Conservation (phyloP, 2,888 invertebrate genomes). For the Cephalotes varians region DNA sequence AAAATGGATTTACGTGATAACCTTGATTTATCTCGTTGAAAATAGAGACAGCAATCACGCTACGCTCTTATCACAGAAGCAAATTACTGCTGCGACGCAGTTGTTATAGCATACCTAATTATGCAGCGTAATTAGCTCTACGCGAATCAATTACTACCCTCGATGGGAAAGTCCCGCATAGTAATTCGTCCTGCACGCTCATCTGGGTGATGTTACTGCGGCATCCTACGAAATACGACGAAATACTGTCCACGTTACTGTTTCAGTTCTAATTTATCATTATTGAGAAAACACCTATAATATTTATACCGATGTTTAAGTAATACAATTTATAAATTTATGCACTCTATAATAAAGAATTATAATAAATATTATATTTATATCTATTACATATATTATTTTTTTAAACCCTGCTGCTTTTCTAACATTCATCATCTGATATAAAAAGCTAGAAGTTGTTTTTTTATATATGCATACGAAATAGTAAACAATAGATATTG, state of each 20-base stretch:
- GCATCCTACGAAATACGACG: not conserved
- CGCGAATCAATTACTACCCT: constrained; percentile 69
- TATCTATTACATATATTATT: not conserved
- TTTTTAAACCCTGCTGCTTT: not conserved
- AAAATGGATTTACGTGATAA: constrained; percentile 63
- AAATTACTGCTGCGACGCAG: constrained; percentile 65
- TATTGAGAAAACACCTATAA: not conserved
- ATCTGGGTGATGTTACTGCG: not conserved
- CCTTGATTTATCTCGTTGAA: constrained; percentile 65
- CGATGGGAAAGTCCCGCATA: constrained; percentile 24
- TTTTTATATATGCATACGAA: too few relatives aligned
- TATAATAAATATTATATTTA: not conserved
- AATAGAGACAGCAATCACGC: constrained; percentile 66
- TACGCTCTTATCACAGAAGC: constrained; percentile 68
- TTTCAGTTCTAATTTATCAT: not conserved
- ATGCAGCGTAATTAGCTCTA: constrained; percentile 65
- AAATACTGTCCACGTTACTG: not conserved
- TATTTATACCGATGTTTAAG: not conserved
- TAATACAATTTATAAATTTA: not conserved
- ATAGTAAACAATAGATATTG: too few relatives aligned
- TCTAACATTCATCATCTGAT: not conserved
- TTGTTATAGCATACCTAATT: constrained; percentile 66
- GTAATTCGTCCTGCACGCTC: constrained; percentile 8
- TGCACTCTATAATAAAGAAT: not conserved
- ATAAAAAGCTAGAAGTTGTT: too few relatives aligned